A percentile compares a stretch with the other conserved stretches of the same genome.
These are phyloP conservation scores for Synanthedon andrenaeformis DNA, from an alignment of 2,888 invertebrate genomes.

Conservation along the genomic window DNA sequence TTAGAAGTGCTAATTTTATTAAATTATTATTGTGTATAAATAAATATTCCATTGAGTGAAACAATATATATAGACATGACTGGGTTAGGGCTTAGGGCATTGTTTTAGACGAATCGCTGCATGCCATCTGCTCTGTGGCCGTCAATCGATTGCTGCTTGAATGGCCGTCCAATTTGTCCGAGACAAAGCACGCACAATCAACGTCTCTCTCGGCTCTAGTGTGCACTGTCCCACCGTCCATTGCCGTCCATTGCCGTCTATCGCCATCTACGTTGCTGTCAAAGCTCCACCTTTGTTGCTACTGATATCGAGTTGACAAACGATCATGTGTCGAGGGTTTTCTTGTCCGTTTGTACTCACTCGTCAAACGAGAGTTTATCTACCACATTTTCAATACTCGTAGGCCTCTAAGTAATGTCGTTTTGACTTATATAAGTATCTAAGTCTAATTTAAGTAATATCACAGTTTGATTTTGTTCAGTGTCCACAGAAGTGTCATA, in stretches of 20 bases:
- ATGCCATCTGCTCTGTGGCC: neutral
- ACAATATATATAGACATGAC: too few relatives aligned
- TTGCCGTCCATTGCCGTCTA: neutral
- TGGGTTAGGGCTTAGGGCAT: too few relatives aligned
- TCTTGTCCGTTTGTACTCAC: neutral
- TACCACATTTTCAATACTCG: too few relatives aligned
- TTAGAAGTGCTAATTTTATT: too few relatives aligned
- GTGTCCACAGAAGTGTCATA: too few relatives aligned
- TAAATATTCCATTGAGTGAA: too few relatives aligned
- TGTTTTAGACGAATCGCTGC: neutral
- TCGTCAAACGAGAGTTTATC: slow-evolving; percentile 7
- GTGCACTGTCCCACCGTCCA: neutral
- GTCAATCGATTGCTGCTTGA: neutral
- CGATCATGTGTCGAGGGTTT: neutral
- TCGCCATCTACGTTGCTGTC: neutral
- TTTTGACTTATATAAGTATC: too few relatives aligned
- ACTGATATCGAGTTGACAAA: neutral
- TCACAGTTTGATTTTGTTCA: too few relatives aligned
- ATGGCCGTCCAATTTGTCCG: neutral
- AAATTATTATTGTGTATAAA: too few relatives aligned
- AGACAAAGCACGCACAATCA: neutral
- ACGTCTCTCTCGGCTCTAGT: neutral
- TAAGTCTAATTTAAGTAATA: too few relatives aligned
- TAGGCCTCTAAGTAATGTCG: too few relatives aligned
- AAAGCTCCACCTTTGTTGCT: neutral